Evolutionary conservation across 92 coral and sea anemone species (phyloP).

Genomic region (Meandrina meandrites): DNA sequence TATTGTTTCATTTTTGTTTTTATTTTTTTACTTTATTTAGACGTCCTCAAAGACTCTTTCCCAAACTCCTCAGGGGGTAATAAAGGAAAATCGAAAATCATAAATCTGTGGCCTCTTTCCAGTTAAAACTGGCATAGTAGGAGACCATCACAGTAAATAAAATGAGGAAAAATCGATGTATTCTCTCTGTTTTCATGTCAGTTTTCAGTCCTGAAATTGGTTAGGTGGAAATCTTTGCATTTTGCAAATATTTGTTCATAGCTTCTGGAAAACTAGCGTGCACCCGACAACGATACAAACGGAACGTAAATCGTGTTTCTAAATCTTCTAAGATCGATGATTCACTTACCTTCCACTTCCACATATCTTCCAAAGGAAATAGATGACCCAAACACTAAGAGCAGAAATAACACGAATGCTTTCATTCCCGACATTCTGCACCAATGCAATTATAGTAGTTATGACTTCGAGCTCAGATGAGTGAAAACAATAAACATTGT

Average conservation of each 20-base stretch:
- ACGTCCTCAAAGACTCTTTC: too few species aligned
- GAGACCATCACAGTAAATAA: background rate
- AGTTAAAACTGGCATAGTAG: background rate
- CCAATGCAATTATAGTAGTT: background rate
- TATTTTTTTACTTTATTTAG: too few species aligned
- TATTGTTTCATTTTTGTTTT: too few species aligned
- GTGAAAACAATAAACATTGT: background rate
- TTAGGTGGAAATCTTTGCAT: background rate
- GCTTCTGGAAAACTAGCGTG: background rate
- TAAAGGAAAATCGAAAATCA: background rate
- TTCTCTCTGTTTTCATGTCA: background rate
- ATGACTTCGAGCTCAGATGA: background rate
- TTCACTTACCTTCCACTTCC: conserved; percentile 31
- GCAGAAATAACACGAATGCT: background rate
- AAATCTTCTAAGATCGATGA: background rate
- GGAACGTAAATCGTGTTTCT: background rate
- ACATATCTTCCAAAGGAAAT: conserved; percentile 11
- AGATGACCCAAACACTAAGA: background rate
- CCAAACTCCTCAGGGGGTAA: background rate
- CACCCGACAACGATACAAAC: background rate
- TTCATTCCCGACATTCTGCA: background rate
- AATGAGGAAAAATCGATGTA: background rate
- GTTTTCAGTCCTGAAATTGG: background rate
- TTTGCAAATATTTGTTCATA: background rate
- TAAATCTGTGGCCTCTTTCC: too few species aligned